A percentile compares a stretch with the other conserved stretches of the same genome.
Conservation (phyloP, 2,113 vertebrate genomes). For the Collichthys lucidus region DNA sequence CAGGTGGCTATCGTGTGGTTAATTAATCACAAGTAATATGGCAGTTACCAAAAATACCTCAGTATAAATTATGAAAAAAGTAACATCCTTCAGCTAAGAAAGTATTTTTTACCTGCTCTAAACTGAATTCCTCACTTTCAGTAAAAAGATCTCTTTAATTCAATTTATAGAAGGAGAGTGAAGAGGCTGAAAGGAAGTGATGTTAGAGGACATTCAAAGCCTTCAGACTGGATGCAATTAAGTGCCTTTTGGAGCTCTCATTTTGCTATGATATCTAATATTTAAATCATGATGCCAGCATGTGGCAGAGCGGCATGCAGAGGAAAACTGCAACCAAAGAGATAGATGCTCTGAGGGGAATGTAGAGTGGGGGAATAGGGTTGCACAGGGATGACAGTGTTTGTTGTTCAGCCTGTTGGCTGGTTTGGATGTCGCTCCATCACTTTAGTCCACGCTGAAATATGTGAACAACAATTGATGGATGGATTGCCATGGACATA, state of each 20-base stretch:
- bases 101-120: background rate
- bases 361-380: background rate
- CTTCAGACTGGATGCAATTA: background rate
- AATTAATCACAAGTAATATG: slow-evolving; percentile 55
- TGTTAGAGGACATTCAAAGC: background rate
- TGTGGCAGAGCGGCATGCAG: background rate
- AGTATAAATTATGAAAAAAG: slow-evolving; percentile 48
- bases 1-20: slow-evolving; percentile 24
- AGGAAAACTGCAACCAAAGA: background rate
- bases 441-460: too few species aligned
- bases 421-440: too few species aligned
- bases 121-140: slow-evolving; percentile 19
- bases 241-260: background rate
- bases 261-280: background rate
- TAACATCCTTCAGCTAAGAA: slow-evolving; percentile 10
- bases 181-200: background rate
- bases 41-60: slow-evolving; percentile 46
- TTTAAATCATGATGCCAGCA: background rate
- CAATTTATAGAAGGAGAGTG: background rate
- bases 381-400: too few species aligned
- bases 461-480: too few species aligned
- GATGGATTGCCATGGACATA: too few species aligned
- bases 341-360: background rate
- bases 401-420: too few species aligned
- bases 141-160: slow-evolving; percentile 16